Base-by-base conservation (phyloP, 2,888 invertebrate species). In the Ischnura elegans region DNA sequence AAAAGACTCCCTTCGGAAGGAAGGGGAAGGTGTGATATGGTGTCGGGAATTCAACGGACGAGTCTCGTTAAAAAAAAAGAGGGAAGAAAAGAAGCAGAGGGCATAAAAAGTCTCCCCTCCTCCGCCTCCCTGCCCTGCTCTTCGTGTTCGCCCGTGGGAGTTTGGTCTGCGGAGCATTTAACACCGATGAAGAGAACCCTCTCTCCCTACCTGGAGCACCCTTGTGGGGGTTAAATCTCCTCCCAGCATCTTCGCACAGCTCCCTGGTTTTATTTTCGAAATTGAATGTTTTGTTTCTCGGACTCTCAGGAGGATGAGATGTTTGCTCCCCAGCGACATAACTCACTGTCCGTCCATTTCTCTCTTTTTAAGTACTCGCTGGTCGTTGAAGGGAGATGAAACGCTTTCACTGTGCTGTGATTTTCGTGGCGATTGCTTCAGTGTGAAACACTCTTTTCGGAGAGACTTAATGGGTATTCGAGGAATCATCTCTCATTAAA, bases 31-130 rank as follows among this genome's bases (percentile, higher is more conserved):
- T 55, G 90, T 90, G 90, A 61, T 55, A 90, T 90, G 61, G 55
- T 55, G 90, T 43, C 90, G 90, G 90, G 90, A 90, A 61, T 90
- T 90, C 90, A 90, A 90, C 90, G 90, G 61, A 43, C 90, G 90
- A 25, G 43, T 61, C 90, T 90, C 90, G 90, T 90, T 90, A 66
- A 90, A 90, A 90, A 76, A 76, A 76, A 66, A n/a, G n/a, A n/a
- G n/a, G n/a, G n/a, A n/a, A n/a, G n/a, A n/a, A n/a, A n/a, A n/a
- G n/a, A n/a, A 55, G 55, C 19, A 55, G 43, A 42, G n/a, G 43
- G 61, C 46, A 43, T 61, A 90, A 90, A 90, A 66, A 76, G 76
- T 76, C 36, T 36, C 16, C 16, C 76, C 36, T 29, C 16, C 90
- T n/a, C 45, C 51, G 43, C 19, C 51, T n/a, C n/a, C 29, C 87